Evolutionary conservation across 2,888 invertebrate genomes (phyloP).

Genomic region (Cataglyphis albicans): DNA sequence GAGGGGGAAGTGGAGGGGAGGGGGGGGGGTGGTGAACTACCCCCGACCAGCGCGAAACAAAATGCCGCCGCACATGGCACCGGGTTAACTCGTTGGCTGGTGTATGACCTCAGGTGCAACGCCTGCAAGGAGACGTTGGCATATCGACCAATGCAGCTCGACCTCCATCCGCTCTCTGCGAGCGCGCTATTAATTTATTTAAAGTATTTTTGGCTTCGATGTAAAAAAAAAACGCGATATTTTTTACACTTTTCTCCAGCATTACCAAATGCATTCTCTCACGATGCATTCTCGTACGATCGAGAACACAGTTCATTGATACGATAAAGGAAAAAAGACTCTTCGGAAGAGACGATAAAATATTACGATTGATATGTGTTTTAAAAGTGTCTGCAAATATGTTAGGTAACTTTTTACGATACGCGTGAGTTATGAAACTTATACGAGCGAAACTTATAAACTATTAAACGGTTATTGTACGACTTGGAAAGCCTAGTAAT

Average conservation of each 20-base stretch:
- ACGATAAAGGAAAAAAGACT: too few relatives aligned
- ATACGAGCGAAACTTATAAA: neutral
- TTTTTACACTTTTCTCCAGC: neutral
- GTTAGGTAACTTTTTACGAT: constrained; percentile 1
- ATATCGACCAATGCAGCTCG: constrained; percentile 73
- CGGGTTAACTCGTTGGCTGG: constrained; percentile 64
- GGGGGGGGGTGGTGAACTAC: constrained; percentile 23
- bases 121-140: constrained; percentile 72
- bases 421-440: constrained; percentile 3
- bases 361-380: neutral
- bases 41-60: constrained; percentile 34
- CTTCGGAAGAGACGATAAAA: neutral
- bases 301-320: neutral
- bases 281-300: neutral
- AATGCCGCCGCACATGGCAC: constrained; percentile 34
- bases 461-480: constrained; percentile 20
- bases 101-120: constrained; percentile 73
- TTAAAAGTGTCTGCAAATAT: constrained; percentile 15
- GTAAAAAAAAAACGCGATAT: neutral
- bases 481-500: constrained; percentile 27
- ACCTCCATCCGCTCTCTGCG: constrained; percentile 59
- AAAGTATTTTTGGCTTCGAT: constrained; percentile 47
- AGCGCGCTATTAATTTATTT: constrained; percentile 63
- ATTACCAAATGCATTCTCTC: neutral
- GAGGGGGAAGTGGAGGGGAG: neutral